phyloP scores from a whole-genome alignment of 2,797 vertebrate genomes.

The Lagorchestes hirsutus region DNA sequence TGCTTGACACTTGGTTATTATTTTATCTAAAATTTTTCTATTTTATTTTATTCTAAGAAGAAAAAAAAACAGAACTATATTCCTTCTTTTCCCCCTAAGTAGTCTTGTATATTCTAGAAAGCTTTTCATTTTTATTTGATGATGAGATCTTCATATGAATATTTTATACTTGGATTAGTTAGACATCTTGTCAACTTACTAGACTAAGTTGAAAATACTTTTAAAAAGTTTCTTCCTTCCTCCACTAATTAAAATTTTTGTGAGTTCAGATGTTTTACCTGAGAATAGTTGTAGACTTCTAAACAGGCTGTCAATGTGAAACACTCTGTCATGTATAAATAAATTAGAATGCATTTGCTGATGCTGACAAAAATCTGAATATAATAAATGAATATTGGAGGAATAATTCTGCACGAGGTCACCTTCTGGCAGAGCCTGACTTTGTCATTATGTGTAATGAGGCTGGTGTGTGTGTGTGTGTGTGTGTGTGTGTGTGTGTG shows the following conservation, averaged over 20 bases:
- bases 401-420: slow-evolving; percentile 38
- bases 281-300: not conserved
- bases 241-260: slow-evolving; percentile 43
- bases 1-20: slow-evolving; percentile 45
- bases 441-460: slow-evolving; percentile 35
- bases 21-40: slow-evolving; percentile 61
- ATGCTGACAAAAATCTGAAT: slow-evolving; percentile 53
- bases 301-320: slow-evolving; percentile 47
- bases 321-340: slow-evolving; percentile 49
- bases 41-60: slow-evolving; percentile 16
- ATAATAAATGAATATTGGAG: slow-evolving; percentile 52
- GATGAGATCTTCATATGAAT: slow-evolving; percentile 47
- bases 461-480: not conserved
- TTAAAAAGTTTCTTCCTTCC: slow-evolving; percentile 17
- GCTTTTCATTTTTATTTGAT: slow-evolving; percentile 51
- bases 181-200: slow-evolving; percentile 44
- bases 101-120: slow-evolving; percentile 43
- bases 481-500: not conserved
- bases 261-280: slow-evolving; percentile 58
- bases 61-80: not conserved
- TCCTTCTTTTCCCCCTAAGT: slow-evolving; percentile 53
- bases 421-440: slow-evolving; percentile 46
- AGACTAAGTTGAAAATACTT: slow-evolving; percentile 39
- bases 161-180: slow-evolving; percentile 54
- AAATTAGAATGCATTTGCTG: slow-evolving; percentile 63